Base-by-base conservation (phyloP, 2,113 vertebrate species). In the Thamnophis sirtalis region DNA sequence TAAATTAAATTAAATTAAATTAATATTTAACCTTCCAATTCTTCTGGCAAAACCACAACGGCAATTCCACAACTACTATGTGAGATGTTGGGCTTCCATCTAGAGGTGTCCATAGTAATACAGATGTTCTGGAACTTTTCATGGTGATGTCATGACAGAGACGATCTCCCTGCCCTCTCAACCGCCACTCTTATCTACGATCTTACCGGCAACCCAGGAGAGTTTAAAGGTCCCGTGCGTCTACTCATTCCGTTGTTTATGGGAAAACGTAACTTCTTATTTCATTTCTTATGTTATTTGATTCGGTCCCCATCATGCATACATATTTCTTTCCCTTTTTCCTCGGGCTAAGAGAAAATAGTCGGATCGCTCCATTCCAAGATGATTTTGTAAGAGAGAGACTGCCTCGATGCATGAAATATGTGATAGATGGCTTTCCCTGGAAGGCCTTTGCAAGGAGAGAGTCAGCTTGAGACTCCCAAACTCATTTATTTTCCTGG, bases 401-500 rank as follows among this genome's bases (percentile, higher is more conserved):
- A 5, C 21, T 84, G 68, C n/a, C 58, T 87, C 50, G 7, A 13
- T 26, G 15, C 49, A 48, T 58, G 60, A 50, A 51, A 85, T 58
- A 51, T 10, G 33, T 92, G 91, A 89, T 89, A 51, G 63, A 88
- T 92, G 24, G 33, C 55, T 73, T 54, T 43, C 53, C 86, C 51
- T 84, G 53, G 87, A 56, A 38, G 54, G 38, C 6, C 26, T 50
- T 85, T 38, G 53, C 28, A 84, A 24, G 9, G 28, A 17, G 48
- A 55, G 84, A n/a, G 22, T 38, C 24, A 92, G 50, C 54, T 49
- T 54, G 60, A 92, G 54, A 60, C 68, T 92, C 55, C 54, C 87
- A 89, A 60, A 22, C 54, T 89, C 87, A 89, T 89, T 92, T 51
- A 89, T 92, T 92, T 92, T 51, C 53, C 73, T 92, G 54, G 68